Conservation (phyloP, 2,888 invertebrate genomes). For the Himalopsyche kuldschensis region DNA sequence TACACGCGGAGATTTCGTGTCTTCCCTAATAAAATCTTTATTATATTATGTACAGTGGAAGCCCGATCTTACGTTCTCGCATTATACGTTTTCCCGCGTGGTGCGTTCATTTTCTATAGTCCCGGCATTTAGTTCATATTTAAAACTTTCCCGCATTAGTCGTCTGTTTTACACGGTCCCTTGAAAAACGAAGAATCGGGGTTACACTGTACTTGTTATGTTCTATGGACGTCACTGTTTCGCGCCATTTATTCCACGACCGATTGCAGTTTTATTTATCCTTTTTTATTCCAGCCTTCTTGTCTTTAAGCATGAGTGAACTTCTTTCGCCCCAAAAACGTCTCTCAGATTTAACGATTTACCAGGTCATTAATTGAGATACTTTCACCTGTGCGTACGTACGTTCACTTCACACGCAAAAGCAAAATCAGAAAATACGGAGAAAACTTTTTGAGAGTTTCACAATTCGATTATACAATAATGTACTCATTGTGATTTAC, state of each 20-base stretch:
- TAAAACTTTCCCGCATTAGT: too few species aligned
- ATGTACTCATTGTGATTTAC: too few species aligned
- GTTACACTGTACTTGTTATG: too few species aligned
- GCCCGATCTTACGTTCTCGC: too few species aligned
- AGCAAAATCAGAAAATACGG: neutral
- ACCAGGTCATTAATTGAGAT: neutral
- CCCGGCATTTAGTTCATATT: too few species aligned
- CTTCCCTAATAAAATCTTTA: too few species aligned
- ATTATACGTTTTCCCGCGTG: too few species aligned
- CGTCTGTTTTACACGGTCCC: too few species aligned
- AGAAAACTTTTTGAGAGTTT: neutral
- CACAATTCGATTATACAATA: neutral
- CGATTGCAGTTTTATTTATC: slow-evolving; percentile 21
- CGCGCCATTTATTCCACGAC: slow-evolving; percentile 8
- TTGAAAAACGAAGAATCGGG: too few species aligned
- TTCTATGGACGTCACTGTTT: neutral
- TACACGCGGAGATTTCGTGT: too few species aligned
- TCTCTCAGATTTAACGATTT: neutral
- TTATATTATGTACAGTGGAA: neutral
- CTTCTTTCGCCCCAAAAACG: neutral
- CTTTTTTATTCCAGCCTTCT: neutral
- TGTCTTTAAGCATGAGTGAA: neutral
- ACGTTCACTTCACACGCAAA: neutral
- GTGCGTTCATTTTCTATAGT: too few species aligned
- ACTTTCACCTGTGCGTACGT: neutral